These are phyloP conservation scores for Embiotoca jacksoni DNA, from an alignment of 2,113 vertebrate genomes.

Conservation along the genomic window DNA sequence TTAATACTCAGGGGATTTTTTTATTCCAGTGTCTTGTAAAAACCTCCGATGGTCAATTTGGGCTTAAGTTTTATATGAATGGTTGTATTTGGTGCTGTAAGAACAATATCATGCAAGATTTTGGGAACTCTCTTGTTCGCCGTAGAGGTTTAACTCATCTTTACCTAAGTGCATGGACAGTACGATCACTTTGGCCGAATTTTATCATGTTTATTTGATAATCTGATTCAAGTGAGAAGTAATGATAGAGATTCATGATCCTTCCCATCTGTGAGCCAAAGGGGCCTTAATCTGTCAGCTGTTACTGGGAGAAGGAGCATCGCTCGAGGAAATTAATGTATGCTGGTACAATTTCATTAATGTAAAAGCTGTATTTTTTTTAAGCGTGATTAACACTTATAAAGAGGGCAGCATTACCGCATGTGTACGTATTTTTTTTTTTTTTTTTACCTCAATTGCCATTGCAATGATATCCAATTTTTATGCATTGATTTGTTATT, in stretches of 20 bases:
- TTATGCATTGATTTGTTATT: background rate
- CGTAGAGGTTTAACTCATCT: background rate
- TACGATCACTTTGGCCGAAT: conserved; percentile 8
- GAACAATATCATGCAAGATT: background rate
- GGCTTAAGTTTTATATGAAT: background rate
- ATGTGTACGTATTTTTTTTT: background rate
- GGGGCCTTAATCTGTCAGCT: conserved; percentile 6
- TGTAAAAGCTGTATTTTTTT: background rate
- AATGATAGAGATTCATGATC: conserved; percentile 1
- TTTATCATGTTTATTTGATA: conserved; percentile 18
- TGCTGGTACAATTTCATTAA: conserved; percentile 1
- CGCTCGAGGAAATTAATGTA: conserved; percentile 27
- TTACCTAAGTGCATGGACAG: background rate
- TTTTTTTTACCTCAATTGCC: conserved; percentile 6
- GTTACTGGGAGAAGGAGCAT: conserved; percentile 6
- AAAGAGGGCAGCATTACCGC: background rate
- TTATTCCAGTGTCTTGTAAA: conserved; percentile 6
- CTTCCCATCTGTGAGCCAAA: background rate
- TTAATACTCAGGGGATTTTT: conserved; percentile 52
- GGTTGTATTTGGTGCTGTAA: background rate
- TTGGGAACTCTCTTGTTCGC: background rate
- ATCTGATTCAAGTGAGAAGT: background rate
- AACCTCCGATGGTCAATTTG: conserved; percentile 22
- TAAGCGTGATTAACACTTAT: background rate
- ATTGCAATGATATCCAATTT: background rate